Evolutionary conservation across 2,888 invertebrate genomes (phyloP), one percentile per base, ranked within the genome.

Genomic region (Oxytorus armatus): DNA sequence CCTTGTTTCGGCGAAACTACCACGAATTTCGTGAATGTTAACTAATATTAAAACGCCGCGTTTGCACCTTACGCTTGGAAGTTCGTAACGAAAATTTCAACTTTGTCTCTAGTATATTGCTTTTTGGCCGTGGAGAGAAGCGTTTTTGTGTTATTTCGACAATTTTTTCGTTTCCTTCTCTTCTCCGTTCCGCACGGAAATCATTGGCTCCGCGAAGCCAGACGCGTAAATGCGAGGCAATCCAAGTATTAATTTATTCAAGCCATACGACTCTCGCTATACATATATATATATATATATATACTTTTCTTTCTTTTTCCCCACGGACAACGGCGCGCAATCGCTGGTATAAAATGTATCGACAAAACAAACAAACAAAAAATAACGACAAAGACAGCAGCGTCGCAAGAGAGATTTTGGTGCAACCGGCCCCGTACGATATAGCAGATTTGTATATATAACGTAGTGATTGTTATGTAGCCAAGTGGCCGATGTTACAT

Each of bases 381-480:
- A 11, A 65, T 16, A 36, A 25, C 16, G 10, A 80, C 8, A 33
- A 51, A 33, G 49, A 39, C 5, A 36, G 55, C 47, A 36, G 39
- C 21, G 29, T 42, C 70, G 5, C 55, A 21, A 10, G 39, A 73
- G 11, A 80, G 33, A 44, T 78, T 85, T 87, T 85, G 89, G 87
- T 88, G 87, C 87, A 86, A 85, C 85, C 86, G 86, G 86, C 81
- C 77, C 81, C 84, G 68, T 79, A 74, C 53, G 68, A 78, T 78
- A 86, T 88, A 90, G 87, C 83, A 87, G n/a, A 88, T 88, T 88
- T 91, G 90, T 91, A 90, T 82, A 91, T 90, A 91, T 90, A 90
- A 84, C 63, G 78, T 90, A 90, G 89, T 88, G 74, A 90, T 85
- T 89, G 91, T 91, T 91, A 89, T 86, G 86, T 90, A 91, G 91